Evolutionary conservation across 1,140 invertebrate genomes (phyloP), one percentile per base, ranked within the genome.

Genomic region (Aphis gossypii): DNA sequence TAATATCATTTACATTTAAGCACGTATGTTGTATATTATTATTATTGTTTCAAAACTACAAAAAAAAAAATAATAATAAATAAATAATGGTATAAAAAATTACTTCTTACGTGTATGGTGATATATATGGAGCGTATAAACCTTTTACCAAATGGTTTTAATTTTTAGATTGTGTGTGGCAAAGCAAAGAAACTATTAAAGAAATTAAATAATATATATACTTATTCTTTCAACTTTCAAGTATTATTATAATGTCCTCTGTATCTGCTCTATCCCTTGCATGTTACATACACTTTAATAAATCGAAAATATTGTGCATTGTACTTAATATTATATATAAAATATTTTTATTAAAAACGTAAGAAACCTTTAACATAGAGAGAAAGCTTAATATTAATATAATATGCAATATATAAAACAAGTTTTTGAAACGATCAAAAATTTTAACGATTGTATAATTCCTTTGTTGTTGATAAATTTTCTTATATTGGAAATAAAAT

Each of bases 291-390:
- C 30, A 76, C n/a, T n/a, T 76, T 76, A 76, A 76, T 76, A 76
- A 76, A 76, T 76, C n/a, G 60, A 76, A 76, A 76, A 76, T 20
- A 76, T 76, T 76, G 60, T 76, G n/a, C 18, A n/a, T n/a, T 76
- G 5, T n/a, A 76, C 30, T 76, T 76, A 18, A 18, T 76, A 76
- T 76, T 76, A 76, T n/a, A 76, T 35, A 76, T 18, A 76, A 76
- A 76, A 76, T 76, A 76, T 76, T 76, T 76, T 76, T n/a, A 76
- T 76, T 76, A 76, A 76, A 76, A 76, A n/a, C n/a, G 30, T 76
- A 76, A n/a, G 60, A 5, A n/a, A 76, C n/a, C 60, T 35, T 35
- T n/a, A n/a, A 76, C 30, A 6, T n/a, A n/a, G 4, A 76, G n/a
- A n/a, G 18, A 76, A n/a, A 5, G 48, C 30, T 76, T 76, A n/a